These are phyloP conservation scores for Philereme vetulata DNA, from an alignment of 2,888 invertebrate genomes.

Conservation along the genomic window DNA sequence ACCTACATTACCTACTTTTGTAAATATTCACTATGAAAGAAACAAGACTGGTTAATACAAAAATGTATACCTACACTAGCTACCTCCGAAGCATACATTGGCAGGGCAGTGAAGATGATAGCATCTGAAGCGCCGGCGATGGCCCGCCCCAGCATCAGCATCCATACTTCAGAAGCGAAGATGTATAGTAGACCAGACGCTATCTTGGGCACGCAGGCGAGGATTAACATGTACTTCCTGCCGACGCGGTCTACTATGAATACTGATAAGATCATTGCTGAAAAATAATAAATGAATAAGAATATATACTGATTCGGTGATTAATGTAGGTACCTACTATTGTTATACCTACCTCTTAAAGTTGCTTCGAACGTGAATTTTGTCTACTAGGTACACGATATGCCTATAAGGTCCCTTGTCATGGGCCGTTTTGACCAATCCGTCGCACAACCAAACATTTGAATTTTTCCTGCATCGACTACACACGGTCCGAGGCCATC, in stretches of 20 bases:
- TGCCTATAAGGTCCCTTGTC: too few relatives aligned
- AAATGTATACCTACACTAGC: constrained; percentile 51
- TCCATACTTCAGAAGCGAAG: constrained; percentile 50
- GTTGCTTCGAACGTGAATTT: neutral
- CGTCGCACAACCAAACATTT: too few relatives aligned
- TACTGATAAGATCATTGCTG: constrained; percentile 46
- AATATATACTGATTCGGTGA: too few relatives aligned
- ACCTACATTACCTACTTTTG: too few relatives aligned
- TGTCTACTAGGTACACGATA: too few relatives aligned
- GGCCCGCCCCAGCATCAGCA: constrained; percentile 47
- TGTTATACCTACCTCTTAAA: neutral
- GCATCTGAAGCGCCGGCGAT: constrained; percentile 48
- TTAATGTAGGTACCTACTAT: too few relatives aligned
- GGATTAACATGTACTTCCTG: constrained; percentile 52
- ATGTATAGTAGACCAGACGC: constrained; percentile 44
- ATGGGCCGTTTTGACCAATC: too few relatives aligned
- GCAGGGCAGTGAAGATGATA: constrained; percentile 45
- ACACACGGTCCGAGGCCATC: too few relatives aligned
- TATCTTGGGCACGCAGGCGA: constrained; percentile 55
- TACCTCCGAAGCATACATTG: constrained; percentile 58
- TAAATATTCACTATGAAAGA: too few relatives aligned
- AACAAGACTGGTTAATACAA: too few relatives aligned
- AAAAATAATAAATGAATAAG: constrained; percentile 12
- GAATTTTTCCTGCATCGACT: too few relatives aligned
- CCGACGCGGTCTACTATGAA: constrained; percentile 54